phyloP scores from a whole-genome alignment of 1,140 invertebrate species.

The Nymphalis io region DNA sequence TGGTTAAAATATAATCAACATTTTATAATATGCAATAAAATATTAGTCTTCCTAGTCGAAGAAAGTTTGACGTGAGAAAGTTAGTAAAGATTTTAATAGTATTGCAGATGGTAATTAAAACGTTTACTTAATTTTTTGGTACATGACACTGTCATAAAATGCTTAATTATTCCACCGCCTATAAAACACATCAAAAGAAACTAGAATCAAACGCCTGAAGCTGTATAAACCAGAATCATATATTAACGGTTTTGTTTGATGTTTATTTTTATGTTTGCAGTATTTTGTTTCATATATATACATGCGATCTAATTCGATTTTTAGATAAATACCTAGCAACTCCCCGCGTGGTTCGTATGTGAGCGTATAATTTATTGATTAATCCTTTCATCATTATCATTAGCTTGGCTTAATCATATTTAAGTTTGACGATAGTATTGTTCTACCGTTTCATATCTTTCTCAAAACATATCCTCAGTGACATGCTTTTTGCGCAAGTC shows the following conservation, averaged over 20 bases:
- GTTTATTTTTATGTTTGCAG: slow-evolving; percentile 40
- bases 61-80: slow-evolving; percentile 34
- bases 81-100: slow-evolving; percentile 30
- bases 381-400: too few species aligned
- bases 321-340: too few species aligned
- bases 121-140: slow-evolving; percentile 35
- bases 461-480: too few species aligned
- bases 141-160: slow-evolving; percentile 32
- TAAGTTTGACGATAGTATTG: too few species aligned
- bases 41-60: slow-evolving; percentile 11
- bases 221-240: slow-evolving; percentile 58
- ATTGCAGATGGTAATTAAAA: slow-evolving; percentile 31
- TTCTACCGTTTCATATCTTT: too few species aligned
- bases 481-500: too few species aligned
- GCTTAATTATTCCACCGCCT: slow-evolving; percentile 37
- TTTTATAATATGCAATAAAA: slow-evolving; percentile 9
- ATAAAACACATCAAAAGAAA: slow-evolving; percentile 71
- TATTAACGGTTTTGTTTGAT: slow-evolving; percentile 52
- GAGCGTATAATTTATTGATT: too few species aligned
- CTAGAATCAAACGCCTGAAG: slow-evolving; percentile 60
- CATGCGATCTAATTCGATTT: slow-evolving; percentile 19
- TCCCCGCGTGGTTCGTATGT: too few species aligned
- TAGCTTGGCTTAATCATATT: too few species aligned
- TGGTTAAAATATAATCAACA: not conserved
- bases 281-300: slow-evolving; percentile 27